These are phyloP conservation scores for Aphelenchoides bicaudatus DNA, from an alignment of 2,888 invertebrate species.

Conservation along the genomic window DNA sequence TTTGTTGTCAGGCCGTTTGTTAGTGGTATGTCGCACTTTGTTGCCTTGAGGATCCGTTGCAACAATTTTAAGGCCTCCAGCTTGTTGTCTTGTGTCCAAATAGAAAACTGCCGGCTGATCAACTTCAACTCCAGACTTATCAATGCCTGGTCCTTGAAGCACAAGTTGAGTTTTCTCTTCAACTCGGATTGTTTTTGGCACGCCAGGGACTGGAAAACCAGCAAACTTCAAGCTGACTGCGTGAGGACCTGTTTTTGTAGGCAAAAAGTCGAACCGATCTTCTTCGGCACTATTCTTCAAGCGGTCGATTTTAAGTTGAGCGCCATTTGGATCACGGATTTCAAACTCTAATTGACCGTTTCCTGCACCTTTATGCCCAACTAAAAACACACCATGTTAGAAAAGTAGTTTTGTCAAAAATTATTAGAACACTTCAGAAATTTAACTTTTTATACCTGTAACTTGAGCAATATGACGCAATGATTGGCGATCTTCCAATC, in stretches of 20 bases:
- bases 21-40: slow-evolving; percentile 50
- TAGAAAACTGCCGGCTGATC: slow-evolving; percentile 64
- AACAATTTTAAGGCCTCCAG: slow-evolving; percentile 57
- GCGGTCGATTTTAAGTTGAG: slow-evolving; percentile 44
- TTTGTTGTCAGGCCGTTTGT: slow-evolving; percentile 46
- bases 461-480: slow-evolving; percentile 40
- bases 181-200: slow-evolving; percentile 38
- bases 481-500: slow-evolving; percentile 38
- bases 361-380: slow-evolving; percentile 55
- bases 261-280: slow-evolving; percentile 50
- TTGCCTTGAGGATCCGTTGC: slow-evolving; percentile 40
- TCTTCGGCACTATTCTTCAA: slow-evolving; percentile 44
- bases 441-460: slow-evolving; percentile 3
- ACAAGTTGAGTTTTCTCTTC: slow-evolving; percentile 50
- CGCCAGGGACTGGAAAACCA: slow-evolving; percentile 57
- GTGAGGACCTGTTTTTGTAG: slow-evolving; percentile 53
- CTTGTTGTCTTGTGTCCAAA: slow-evolving; percentile 62
- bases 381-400: slow-evolving; percentile 33
- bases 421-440: slow-evolving; percentile 35
- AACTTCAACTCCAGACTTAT: slow-evolving; percentile 62
- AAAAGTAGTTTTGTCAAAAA: slow-evolving; percentile 32
- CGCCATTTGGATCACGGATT: slow-evolving; percentile 51
- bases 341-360: slow-evolving; percentile 50
- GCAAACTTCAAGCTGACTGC: slow-evolving; percentile 48
- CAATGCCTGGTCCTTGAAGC: slow-evolving; percentile 65